Evolutionary conservation across 2,888 invertebrate genomes (phyloP).

Genomic region (Abrostola triplasia): DNA sequence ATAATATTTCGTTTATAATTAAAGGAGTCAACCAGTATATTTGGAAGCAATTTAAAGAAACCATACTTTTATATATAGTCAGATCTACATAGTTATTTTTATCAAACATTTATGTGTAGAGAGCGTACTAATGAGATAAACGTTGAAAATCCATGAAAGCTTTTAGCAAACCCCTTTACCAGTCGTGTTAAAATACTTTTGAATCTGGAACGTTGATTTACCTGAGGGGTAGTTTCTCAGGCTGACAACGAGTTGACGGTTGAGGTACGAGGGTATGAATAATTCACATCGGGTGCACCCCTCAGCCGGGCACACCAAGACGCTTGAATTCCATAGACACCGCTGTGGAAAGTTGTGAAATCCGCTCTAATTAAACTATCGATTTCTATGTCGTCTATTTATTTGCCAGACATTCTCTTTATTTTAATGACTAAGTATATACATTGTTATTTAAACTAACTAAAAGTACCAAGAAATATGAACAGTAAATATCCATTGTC

Average conservation of each 20-base stretch:
- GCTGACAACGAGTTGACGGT: conserved; percentile 70
- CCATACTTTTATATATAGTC: neutral
- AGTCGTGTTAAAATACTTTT: conserved; percentile 18
- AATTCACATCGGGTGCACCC: conserved; percentile 76
- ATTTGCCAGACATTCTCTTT: no score
- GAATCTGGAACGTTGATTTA: conserved; percentile 21
- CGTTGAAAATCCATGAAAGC: neutral
- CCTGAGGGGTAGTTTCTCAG: conserved; percentile 58
- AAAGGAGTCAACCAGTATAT: neutral
- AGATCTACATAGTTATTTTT: no score
- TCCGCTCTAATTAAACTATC: conserved; percentile 16
- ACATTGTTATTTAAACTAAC: no score
- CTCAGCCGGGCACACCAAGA: conserved; percentile 51
- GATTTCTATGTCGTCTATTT: neutral
- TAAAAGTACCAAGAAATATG: no score
- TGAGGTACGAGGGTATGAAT: conserved; percentile 76
- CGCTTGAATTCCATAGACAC: conserved; percentile 18
- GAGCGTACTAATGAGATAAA: neutral
- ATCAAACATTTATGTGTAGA: no score
- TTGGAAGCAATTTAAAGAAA: conserved; percentile 1
- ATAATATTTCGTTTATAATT: neutral
- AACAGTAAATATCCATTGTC: no score
- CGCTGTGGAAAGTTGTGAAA: conserved; percentile 8
- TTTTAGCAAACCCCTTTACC: neutral
- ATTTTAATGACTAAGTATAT: no score